Percentiles rank a stretch among this genome's conserved stretches.
Conservation (phyloP, 2,888 invertebrate genomes). For the Autographa gamma region DNA sequence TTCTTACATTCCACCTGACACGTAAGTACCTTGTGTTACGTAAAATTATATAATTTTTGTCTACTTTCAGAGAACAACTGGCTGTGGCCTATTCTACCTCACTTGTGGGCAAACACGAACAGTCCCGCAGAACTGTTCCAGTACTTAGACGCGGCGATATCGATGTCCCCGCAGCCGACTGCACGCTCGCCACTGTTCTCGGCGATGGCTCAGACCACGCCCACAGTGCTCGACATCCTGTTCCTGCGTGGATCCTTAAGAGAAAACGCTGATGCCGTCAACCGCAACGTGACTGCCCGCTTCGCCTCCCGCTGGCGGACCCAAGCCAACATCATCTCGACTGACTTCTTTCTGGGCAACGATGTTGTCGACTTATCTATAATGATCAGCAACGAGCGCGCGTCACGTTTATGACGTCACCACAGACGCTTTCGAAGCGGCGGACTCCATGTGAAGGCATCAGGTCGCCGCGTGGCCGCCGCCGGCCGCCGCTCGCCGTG, state of each 20-base stretch:
- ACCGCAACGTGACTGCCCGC: conserved; percentile 92
- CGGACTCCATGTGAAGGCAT: conserved; percentile 69
- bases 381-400: conserved; percentile 82
- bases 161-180: conserved; percentile 76
- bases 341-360: conserved; percentile 92
- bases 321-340: conserved; percentile 92
- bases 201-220: conserved; percentile 93
- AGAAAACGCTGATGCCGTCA: conserved; percentile 90
- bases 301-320: conserved; percentile 91
- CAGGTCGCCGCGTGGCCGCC: conserved; percentile 47
- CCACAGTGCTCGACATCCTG: conserved; percentile 90
- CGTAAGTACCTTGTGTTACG: neutral
- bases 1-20: neutral
- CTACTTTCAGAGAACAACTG: conserved; percentile 87
- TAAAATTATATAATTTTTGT: neutral
- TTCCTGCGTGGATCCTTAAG: conserved; percentile 90
- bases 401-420: conserved; percentile 81
- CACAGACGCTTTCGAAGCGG: conserved; percentile 71
- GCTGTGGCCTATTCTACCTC: conserved; percentile 90
- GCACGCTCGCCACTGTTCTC: conserved; percentile 88
- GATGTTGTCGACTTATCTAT: conserved; percentile 92
- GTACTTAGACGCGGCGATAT: conserved; percentile 81
- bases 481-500: conserved; percentile 71
- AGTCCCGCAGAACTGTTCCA: conserved; percentile 74
- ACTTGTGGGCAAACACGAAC: conserved; percentile 91